A percentile compares a stretch with the other conserved stretches of the same genome.
phyloP scores from a whole-genome alignment of 2,797 vertebrate genomes.

The Phylloscopus collybita region DNA sequence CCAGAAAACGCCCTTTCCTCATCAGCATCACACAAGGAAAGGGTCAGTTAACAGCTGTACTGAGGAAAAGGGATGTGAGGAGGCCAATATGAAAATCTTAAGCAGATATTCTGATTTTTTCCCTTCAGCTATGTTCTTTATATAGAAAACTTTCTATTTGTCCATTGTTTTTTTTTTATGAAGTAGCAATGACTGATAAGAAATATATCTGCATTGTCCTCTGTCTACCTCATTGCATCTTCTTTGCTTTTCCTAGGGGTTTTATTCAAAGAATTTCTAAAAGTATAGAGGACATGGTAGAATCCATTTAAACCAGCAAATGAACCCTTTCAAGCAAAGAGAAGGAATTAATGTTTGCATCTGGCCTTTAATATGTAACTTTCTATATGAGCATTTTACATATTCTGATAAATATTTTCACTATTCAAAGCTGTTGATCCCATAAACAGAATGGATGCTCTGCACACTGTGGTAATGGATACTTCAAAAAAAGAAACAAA shows the following conservation, averaged over 20 bases:
- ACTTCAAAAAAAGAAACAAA: not conserved
- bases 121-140: not conserved
- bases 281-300: not conserved
- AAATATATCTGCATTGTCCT: not conserved
- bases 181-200: not conserved
- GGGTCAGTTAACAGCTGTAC: not conserved
- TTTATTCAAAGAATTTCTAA: not conserved
- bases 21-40: not conserved
- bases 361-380: not conserved
- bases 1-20: not conserved
- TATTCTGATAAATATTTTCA: not conserved
- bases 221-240: not conserved
- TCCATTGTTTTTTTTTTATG: not conserved
- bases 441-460: not conserved
- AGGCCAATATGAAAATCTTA: not conserved
- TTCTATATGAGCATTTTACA: not conserved
- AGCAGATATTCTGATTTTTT: not conserved
- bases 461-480: not conserved
- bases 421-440: not conserved
- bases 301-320: not conserved
- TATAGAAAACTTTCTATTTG: not conserved
- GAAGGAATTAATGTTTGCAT: not conserved
- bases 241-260: not conserved
- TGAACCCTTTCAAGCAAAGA: not conserved
- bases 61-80: not conserved